A percentile compares a stretch with the other conserved stretches of the same genome.
phyloP scores from a whole-genome alignment of 1,140 invertebrate species.

The Pseudomyrmex dendroicus region DNA sequence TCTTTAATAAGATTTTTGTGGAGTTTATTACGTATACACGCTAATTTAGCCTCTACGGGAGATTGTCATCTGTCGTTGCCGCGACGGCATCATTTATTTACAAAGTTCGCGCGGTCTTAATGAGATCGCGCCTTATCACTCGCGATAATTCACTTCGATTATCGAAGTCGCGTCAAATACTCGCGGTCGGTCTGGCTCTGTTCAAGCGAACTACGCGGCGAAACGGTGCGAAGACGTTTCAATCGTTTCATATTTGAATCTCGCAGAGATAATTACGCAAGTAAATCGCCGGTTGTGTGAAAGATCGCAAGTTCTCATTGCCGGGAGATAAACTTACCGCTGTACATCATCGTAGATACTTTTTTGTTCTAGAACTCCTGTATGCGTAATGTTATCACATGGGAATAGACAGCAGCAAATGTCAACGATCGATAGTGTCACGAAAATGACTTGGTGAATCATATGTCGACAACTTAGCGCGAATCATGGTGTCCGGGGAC shows the following conservation, averaged over 20 bases:
- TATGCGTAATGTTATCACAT: conserved; percentile 77
- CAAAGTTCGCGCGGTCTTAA: conserved; percentile 35
- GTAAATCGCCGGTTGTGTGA: conserved; percentile 3
- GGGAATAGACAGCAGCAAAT: conserved; percentile 72
- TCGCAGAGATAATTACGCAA: background rate
- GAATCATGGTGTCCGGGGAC: conserved; percentile 81
- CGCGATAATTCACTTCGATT: conserved; percentile 53
- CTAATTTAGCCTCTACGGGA: background rate
- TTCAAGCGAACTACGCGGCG: conserved; percentile 66
- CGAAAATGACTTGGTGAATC: conserved; percentile 83
- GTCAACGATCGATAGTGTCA: conserved; percentile 84
- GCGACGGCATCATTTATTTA: background rate
- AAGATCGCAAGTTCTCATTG: background rate
- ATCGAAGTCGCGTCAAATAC: conserved; percentile 57
- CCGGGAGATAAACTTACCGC: background rate
- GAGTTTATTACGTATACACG: background rate
- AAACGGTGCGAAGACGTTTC: conserved; percentile 45
- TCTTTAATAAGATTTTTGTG: no score
- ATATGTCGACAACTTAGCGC: conserved; percentile 70
- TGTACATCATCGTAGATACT: conserved; percentile 21
- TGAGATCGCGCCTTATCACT: conserved; percentile 3
- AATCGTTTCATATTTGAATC: conserved; percentile 58
- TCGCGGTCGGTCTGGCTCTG: conserved; percentile 60
- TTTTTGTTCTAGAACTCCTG: conserved; percentile 33
- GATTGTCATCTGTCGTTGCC: background rate